phyloP scores from a whole-genome alignment of 1,140 invertebrate species.

The Asobara japonica region DNA sequence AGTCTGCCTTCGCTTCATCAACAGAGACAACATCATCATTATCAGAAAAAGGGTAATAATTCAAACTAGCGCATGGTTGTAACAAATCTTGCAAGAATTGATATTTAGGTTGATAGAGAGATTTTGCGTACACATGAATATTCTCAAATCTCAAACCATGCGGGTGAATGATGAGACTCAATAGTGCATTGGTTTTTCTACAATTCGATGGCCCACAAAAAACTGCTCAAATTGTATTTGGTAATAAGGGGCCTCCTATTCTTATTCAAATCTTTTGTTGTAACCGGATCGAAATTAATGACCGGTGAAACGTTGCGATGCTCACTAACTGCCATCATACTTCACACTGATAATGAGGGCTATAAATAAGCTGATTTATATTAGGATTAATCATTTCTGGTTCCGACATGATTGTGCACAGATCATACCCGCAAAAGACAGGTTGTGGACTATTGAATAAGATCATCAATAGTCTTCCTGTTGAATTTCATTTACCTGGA shows the following conservation, averaged over 20 bases:
- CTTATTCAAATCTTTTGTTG: neutral
- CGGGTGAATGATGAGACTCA: conserved; percentile 27
- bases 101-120: conserved; percentile 40
- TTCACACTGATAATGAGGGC: too few relatives aligned
- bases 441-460: neutral
- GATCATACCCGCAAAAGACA: neutral
- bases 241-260: neutral
- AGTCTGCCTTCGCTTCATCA: too few relatives aligned
- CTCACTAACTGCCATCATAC: too few relatives aligned
- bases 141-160: conserved; percentile 41
- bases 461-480: neutral
- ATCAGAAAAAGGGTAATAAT: conserved; percentile 31
- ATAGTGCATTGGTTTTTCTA: conserved; percentile 42
- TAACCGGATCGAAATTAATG: too few relatives aligned
- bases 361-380: too few relatives aligned
- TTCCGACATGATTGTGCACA: neutral
- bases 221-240: neutral
- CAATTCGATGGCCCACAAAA: conserved; percentile 36
- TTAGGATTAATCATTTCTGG: too few relatives aligned
- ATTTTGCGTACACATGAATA: too few relatives aligned
- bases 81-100: conserved; percentile 35
- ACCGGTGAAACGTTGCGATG: too few relatives aligned
- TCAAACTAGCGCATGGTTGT: conserved; percentile 2
- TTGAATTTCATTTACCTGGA: neutral
- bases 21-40: too few relatives aligned